phyloP scores from a whole-genome alignment of 1,140 invertebrate genomes.

The Ooceraea biroi region DNA sequence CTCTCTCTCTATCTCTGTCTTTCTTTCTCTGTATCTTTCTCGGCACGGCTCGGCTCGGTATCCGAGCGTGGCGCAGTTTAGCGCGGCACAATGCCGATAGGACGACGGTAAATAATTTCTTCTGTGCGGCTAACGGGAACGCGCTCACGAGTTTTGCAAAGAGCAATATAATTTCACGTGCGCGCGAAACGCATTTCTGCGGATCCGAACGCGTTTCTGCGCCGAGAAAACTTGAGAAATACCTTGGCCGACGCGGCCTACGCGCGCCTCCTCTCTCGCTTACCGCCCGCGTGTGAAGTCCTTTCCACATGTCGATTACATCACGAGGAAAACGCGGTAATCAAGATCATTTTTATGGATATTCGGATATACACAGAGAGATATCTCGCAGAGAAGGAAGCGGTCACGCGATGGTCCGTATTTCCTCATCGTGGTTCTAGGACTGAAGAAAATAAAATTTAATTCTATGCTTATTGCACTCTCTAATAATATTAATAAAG shows the following conservation, averaged over 20 bases:
- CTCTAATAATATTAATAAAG: background rate
- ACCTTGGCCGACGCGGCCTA: constrained; percentile 17
- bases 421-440: no score
- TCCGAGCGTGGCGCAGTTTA: constrained; percentile 40
- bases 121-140: constrained; percentile 59
- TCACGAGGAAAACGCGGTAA: background rate
- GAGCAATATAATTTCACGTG: constrained; percentile 52
- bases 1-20: constrained; percentile 28
- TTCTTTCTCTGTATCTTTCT: background rate
- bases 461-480: background rate
- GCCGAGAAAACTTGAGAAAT: background rate
- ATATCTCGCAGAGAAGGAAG: background rate
- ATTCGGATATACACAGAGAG: background rate
- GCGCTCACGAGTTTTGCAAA: constrained; percentile 10
- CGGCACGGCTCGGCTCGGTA: background rate
- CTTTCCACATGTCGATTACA: background rate
- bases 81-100: constrained; percentile 54
- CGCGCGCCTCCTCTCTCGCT: background rate
- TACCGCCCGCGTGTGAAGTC: constrained; percentile 10
- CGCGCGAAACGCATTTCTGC: background rate
- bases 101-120: constrained; percentile 67
- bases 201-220: constrained; percentile 55
- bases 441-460: constrained; percentile 9
- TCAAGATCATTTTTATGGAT: background rate
- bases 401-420: background rate